Evolutionary conservation across 2,888 invertebrate species (phyloP).

Genomic region (Hemaris fuciformis): DNA sequence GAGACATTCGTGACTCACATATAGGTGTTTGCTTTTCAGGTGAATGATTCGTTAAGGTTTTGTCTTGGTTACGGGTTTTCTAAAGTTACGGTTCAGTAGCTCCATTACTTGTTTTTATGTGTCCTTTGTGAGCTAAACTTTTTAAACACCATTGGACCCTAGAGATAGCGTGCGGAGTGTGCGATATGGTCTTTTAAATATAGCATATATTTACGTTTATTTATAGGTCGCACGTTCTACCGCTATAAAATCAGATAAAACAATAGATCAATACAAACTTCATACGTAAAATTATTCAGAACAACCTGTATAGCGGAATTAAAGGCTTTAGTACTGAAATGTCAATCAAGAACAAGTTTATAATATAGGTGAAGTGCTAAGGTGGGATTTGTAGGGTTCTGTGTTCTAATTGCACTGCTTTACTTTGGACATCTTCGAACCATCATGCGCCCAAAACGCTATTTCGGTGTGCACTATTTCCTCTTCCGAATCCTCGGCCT

Average conservation of each 20-base stretch:
- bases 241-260: neutral
- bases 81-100: neutral
- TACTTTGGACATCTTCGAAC: constrained; percentile 8
- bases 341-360: constrained; percentile 3
- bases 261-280: neutral
- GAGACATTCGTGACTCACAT: constrained; percentile 11
- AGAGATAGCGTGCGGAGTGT: neutral
- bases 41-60: neutral
- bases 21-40: neutral
- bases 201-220: too few relatives aligned
- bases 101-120: neutral
- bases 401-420: neutral
- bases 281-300: neutral
- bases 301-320: constrained; percentile 5
- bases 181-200: too few relatives aligned
- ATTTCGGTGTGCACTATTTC: constrained; percentile 61
- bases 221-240: too few relatives aligned
- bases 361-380: neutral
- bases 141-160: neutral
- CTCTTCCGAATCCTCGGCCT: constrained; percentile 64
- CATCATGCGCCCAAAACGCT: constrained; percentile 47
- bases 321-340: neutral
- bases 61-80: neutral
- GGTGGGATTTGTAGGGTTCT: neutral
- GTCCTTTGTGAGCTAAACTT: neutral